phyloP scores from a whole-genome alignment of 1,140 invertebrate genomes.

The Drosophila mojavensis region DNA sequence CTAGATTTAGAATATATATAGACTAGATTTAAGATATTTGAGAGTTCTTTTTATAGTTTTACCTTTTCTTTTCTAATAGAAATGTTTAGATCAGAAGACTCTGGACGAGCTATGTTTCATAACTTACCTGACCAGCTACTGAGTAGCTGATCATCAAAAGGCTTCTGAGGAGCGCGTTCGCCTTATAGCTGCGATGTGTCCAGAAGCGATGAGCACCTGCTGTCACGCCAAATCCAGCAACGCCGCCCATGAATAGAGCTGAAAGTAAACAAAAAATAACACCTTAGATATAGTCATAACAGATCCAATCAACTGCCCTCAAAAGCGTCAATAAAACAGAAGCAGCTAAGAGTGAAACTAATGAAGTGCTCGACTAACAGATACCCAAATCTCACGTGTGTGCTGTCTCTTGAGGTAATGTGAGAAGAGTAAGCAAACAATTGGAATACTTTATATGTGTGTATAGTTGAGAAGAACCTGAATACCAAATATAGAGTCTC shows the following conservation, averaged over 20 bases:
- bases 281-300: constrained; percentile 1
- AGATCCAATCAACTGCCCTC: neutral
- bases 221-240: constrained; percentile 89
- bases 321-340: constrained; percentile 24
- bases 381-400: neutral
- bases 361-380: too few species aligned
- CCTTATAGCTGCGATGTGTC: constrained; percentile 93
- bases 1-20: too few species aligned
- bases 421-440: too few species aligned
- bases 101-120: too few species aligned
- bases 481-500: too few species aligned
- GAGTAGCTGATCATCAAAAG: constrained; percentile 89
- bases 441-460: too few species aligned
- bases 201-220: constrained; percentile 93
- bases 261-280: constrained; percentile 17
- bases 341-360: neutral
- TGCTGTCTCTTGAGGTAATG: too few species aligned
- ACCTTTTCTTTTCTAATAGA: too few species aligned
- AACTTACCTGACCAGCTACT: constrained; percentile 87
- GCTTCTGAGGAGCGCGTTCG: constrained; percentile 89
- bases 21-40: too few species aligned
- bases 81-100: too few species aligned
- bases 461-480: too few species aligned
- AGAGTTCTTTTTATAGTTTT: too few species aligned
- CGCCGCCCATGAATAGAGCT: constrained; percentile 85